Percentiles rank a stretch among this genome's conserved stretches.
Evolutionary conservation across 1,140 invertebrate genomes (phyloP).

Genomic region (Cotesia glomerata): DNA sequence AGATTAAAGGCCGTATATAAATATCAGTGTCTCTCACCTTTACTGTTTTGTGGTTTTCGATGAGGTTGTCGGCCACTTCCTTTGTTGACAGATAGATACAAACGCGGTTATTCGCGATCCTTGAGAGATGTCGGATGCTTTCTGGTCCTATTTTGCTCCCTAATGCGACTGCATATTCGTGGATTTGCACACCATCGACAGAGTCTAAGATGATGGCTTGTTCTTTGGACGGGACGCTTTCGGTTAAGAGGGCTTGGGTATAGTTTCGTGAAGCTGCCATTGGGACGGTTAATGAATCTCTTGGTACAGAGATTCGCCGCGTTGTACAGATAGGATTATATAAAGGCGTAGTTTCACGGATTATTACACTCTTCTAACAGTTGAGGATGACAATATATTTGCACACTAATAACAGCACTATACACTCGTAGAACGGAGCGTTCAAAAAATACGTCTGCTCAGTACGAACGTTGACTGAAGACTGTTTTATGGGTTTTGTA

Average conservation of each 20-base stretch:
- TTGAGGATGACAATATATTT: too few species aligned
- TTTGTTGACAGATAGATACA: constrained; percentile 12
- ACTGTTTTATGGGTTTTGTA: too few species aligned
- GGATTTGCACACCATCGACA: not conserved
- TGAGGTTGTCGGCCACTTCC: constrained; percentile 4
- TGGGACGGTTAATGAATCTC: too few species aligned
- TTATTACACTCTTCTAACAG: too few species aligned
- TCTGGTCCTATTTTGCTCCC: not conserved
- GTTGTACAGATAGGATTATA: too few species aligned
- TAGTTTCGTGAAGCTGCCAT: not conserved
- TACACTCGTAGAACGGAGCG: too few species aligned
- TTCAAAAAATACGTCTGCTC: too few species aligned
- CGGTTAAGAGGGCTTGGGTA: not conserved
- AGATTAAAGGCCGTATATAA: not conserved
- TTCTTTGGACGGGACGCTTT: constrained; percentile 10
- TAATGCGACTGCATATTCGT: constrained; percentile 15
- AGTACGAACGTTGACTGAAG: too few species aligned
- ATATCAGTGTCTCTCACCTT: not conserved
- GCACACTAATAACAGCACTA: too few species aligned
- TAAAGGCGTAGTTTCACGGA: too few species aligned
- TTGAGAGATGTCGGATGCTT: constrained; percentile 3
- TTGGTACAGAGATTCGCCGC: too few species aligned
- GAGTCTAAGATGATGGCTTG: constrained; percentile 15
- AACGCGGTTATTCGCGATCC: constrained; percentile 17
- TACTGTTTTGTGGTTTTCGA: not conserved